Evolutionary conservation across 2,113 vertebrate genomes (phyloP).

Genomic region (Myrmophylax atrothorax): DNA sequence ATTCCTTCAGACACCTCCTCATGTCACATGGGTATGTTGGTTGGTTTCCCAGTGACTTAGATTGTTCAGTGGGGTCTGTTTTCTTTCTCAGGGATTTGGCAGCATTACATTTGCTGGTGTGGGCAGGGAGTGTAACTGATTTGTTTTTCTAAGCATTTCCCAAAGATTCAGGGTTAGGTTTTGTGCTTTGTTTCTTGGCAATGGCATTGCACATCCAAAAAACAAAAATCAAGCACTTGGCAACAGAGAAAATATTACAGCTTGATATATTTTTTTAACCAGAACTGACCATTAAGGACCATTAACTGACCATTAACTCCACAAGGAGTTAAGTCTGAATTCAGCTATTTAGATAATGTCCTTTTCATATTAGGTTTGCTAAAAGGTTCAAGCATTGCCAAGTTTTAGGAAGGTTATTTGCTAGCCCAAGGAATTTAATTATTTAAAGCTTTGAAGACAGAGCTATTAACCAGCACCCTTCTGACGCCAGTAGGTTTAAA

Average conservation of each 20-base stretch:
- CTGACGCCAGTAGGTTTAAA: background rate
- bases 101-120: background rate
- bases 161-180: background rate
- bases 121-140: background rate
- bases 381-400: background rate
- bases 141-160: background rate
- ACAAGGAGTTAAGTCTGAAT: background rate
- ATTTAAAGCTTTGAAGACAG: slow-evolving; percentile 22
- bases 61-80: background rate
- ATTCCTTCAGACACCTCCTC: background rate
- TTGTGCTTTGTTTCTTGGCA: background rate
- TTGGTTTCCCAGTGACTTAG: background rate
- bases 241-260: background rate
- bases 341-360: background rate
- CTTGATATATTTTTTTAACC: background rate
- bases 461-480: background rate
- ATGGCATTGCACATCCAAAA: background rate
- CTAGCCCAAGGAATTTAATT: background rate
- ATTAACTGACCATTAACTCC: background rate
- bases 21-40: fast-evolving
- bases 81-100: background rate
- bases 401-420: background rate
- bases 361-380: background rate
- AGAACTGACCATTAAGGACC: background rate
- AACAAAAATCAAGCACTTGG: background rate